Percentiles rank a stretch among this genome's conserved stretches.
These are phyloP conservation scores for Martes martes DNA, from an alignment of 2,113 vertebrate species.

Conservation along the genomic window DNA sequence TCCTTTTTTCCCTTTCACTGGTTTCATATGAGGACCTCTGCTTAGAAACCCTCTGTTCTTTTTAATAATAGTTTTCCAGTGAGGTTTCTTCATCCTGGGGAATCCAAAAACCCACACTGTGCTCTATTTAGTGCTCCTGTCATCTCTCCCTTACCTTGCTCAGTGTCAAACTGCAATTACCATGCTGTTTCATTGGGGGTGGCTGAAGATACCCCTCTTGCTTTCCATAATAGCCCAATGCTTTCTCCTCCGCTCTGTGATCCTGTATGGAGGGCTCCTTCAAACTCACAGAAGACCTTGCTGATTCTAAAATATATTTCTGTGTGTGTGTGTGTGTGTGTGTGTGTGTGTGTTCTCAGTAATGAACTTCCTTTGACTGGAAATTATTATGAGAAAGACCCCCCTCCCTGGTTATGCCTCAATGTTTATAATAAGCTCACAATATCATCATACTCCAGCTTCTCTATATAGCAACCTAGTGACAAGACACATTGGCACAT, in stretches of 20 bases:
- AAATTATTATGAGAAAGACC: neutral
- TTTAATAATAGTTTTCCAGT: slow-evolving; percentile 40
- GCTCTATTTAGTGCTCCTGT: neutral
- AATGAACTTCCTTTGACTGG: neutral
- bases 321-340: neutral
- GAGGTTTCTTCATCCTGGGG: slow-evolving; percentile 18
- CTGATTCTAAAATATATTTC: neutral
- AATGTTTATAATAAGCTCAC: neutral
- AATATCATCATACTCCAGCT: neutral
- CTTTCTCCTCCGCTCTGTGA: neutral
- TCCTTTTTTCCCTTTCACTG: neutral
- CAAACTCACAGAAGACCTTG: neutral
- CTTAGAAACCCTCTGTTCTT: slow-evolving; percentile 39
- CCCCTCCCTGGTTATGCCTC: neutral
- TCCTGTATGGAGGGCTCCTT: neutral
- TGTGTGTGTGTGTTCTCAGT: neutral
- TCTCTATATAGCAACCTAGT: neutral
- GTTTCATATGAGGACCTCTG: neutral
- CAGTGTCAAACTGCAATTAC: neutral
- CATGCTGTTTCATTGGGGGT: neutral
- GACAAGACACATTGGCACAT: neutral
- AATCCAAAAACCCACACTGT: neutral
- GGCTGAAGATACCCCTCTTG: neutral
- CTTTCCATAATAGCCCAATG: neutral
- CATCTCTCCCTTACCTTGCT: neutral